These are phyloP conservation scores for Monopis laevigella DNA, from an alignment of 2,888 invertebrate genomes.

Conservation along the genomic window DNA sequence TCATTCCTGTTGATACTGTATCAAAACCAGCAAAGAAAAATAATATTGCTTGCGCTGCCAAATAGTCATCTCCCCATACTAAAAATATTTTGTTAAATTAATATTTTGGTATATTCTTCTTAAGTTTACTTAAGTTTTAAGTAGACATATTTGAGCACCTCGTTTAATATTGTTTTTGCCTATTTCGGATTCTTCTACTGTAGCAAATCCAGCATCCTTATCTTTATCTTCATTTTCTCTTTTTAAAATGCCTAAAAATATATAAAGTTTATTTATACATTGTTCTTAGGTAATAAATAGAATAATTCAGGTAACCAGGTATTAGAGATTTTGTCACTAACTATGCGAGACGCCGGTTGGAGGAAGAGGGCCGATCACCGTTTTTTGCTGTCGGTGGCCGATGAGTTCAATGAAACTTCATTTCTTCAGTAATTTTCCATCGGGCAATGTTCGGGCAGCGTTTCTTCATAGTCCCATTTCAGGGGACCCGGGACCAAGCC, in stretches of 20 bases:
- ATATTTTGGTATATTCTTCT: neutral
- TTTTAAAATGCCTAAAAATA: constrained; percentile 26
- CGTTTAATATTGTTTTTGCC: constrained; percentile 31
- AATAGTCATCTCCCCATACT: constrained; percentile 30
- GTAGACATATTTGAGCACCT: constrained; percentile 23
- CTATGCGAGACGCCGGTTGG: too few relatives aligned
- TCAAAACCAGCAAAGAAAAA: constrained; percentile 41
- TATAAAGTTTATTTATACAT: too few relatives aligned
- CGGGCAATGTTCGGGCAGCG: too few relatives aligned
- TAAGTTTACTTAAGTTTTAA: neutral
- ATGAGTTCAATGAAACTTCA: too few relatives aligned
- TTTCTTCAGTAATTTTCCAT: too few relatives aligned
- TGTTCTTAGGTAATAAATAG: too few relatives aligned
- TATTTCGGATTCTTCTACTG: constrained; percentile 43
- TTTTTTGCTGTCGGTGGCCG: too few relatives aligned
- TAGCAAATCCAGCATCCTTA: constrained; percentile 40
- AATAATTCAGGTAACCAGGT: too few relatives aligned
- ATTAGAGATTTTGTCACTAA: too few relatives aligned
- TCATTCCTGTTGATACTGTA: constrained; percentile 31
- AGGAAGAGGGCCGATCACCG: too few relatives aligned
- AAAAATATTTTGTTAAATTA: neutral
- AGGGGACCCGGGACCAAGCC: too few relatives aligned
- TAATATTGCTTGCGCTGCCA: constrained; percentile 33
- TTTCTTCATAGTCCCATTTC: too few relatives aligned
- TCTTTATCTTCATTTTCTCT: constrained; percentile 26